phyloP scores from a whole-genome alignment of 2,113 vertebrate species.

The Cryptoleucopteryx plumbea region DNA sequence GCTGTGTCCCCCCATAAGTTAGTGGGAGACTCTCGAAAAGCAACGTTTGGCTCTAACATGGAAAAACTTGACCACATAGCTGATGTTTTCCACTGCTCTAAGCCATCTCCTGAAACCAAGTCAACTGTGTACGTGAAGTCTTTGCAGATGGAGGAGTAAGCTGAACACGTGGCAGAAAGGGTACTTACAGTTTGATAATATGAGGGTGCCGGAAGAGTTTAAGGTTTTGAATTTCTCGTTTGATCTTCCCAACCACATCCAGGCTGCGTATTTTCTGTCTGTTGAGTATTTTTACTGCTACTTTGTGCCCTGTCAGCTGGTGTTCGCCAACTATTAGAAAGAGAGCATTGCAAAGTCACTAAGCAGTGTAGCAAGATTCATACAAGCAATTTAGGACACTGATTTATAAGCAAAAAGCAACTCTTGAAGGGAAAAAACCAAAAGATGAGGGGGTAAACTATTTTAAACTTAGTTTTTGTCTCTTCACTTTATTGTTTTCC shows the following conservation, averaged over 20 bases:
- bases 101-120: not conserved
- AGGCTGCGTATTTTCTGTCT: constrained; percentile 97
- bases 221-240: constrained; percentile 97
- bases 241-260: constrained; percentile 99
- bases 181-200: constrained; percentile 98
- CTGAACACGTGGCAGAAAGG: not conserved
- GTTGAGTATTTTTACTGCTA: constrained; percentile 98
- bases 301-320: constrained; percentile 96
- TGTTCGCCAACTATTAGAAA: constrained; percentile 89
- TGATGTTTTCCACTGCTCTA: not conserved
- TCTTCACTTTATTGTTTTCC: not conserved
- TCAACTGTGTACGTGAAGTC: accelerated
- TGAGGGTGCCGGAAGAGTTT: constrained; percentile 98
- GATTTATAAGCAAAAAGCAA: not conserved
- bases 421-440: not conserved
- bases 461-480: not conserved
- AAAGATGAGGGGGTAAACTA: not conserved
- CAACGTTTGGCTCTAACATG: not conserved
- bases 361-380: not conserved
- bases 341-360: constrained; percentile 36
- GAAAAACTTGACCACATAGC: not conserved
- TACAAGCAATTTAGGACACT: not conserved
- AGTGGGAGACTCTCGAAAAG: not conserved
- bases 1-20: accelerated
- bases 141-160: not conserved